Percentiles rank a stretch among this genome's conserved stretches.
Evolutionary conservation across 1,140 invertebrate genomes (phyloP).

Genomic region (Temnothorax longispinosus): DNA sequence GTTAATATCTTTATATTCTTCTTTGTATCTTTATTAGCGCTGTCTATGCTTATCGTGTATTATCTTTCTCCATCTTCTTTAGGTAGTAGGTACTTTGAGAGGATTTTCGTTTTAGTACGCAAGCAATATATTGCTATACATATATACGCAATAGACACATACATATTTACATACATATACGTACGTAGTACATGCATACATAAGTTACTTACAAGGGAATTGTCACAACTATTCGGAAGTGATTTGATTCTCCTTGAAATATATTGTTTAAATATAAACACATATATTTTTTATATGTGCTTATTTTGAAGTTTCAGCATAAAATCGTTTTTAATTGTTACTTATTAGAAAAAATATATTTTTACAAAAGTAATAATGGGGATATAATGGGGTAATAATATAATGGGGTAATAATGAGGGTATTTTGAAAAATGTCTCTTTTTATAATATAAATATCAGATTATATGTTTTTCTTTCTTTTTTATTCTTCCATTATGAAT

Average conservation of each 20-base stretch:
- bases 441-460: no score
- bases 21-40: constrained; percentile 37
- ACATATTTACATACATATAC: background rate
- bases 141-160: no score
- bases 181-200: no score
- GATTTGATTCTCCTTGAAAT: background rate
- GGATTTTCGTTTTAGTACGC: constrained; percentile 26
- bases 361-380: no score
- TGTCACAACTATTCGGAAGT: background rate
- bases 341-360: no score
- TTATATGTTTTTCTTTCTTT: no score
- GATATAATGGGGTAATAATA: no score
- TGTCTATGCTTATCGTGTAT: constrained; percentile 21
- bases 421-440: no score
- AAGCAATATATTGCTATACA: background rate
- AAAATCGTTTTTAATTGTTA: no score
- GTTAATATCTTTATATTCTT: constrained; percentile 28
- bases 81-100: background rate
- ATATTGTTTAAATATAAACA: background rate
- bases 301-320: background rate
- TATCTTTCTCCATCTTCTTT: constrained; percentile 34
- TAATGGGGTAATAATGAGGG: no score
- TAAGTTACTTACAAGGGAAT: background rate
- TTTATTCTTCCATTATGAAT: no score
- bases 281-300: background rate